A percentile compares a stretch with the other conserved stretches of the same genome.
Conservation (phyloP, 2,113 vertebrate genomes). For the Plotosus lineatus region DNA sequence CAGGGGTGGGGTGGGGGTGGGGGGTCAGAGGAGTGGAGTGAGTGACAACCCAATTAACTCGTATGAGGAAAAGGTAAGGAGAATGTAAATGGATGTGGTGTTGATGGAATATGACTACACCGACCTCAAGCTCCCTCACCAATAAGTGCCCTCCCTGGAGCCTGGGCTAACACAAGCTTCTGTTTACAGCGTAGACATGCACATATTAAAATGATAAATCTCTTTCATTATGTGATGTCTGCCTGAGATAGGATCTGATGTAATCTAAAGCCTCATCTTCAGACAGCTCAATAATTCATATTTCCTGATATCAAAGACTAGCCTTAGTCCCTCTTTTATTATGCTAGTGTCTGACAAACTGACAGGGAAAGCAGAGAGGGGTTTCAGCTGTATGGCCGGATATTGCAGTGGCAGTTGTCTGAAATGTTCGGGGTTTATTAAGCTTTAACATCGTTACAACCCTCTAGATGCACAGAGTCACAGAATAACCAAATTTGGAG, state of each 20-base stretch:
- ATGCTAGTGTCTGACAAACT: conserved; percentile 49
- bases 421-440: conserved; percentile 42
- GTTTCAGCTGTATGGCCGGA: conserved; percentile 40
- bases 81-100: conserved; percentile 41
- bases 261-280: conserved; percentile 55
- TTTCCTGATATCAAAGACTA: conserved; percentile 55
- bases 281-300: conserved; percentile 56
- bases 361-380: conserved; percentile 52
- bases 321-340: conserved; percentile 51
- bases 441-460: conserved; percentile 35
- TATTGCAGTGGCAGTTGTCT: conserved; percentile 49
- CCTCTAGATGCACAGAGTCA: conserved; percentile 12
- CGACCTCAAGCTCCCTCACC: conserved; percentile 45
- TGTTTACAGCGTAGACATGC: conserved; percentile 52
- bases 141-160: conserved; percentile 50
- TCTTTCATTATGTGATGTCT: conserved; percentile 58
- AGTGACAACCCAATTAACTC: conserved; percentile 46
- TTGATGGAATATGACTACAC: conserved; percentile 36
- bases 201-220: conserved; percentile 63
- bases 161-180: conserved; percentile 41
- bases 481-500: background rate
- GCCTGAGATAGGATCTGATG: conserved; percentile 53
- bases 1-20: too few species aligned
- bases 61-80: conserved; percentile 24
- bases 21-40: conserved; percentile 20